Conservation (phyloP, 1,140 invertebrate species). For the Orussus abietinus region DNA sequence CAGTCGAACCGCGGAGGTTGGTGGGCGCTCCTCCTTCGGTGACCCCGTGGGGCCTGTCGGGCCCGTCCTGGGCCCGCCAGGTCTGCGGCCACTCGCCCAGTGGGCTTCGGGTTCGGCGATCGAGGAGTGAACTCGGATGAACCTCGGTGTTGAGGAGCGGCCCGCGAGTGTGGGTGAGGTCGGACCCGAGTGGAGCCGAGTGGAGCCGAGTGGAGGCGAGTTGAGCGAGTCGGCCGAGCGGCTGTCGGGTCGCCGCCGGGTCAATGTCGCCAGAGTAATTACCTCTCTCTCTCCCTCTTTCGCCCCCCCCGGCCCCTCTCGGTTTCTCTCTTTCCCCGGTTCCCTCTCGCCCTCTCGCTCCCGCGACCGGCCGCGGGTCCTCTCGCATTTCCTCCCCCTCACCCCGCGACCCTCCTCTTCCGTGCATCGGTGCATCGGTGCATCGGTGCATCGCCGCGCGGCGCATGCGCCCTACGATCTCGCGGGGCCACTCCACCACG, state of each 20-base stretch:
- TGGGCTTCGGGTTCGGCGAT: constrained; percentile 41
- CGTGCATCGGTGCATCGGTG: neutral
- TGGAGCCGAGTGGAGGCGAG: constrained; percentile 12
- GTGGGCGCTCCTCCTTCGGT: constrained; percentile 13
- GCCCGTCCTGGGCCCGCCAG: constrained; percentile 2
- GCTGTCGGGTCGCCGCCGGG: constrained; percentile 39
- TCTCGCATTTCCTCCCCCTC: constrained; percentile 6
- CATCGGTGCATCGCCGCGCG: neutral
- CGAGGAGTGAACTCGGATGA: constrained; percentile 46
- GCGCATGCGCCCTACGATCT: no score
- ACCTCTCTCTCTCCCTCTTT: constrained; percentile 27
- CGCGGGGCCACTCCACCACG: constrained; percentile 1
- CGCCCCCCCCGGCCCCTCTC: constrained; percentile 6
- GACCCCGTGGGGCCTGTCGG: constrained; percentile 7
- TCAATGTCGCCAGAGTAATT: constrained; percentile 45
- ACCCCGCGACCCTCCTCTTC: constrained; percentile 4
- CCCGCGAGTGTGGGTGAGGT: constrained; percentile 24
- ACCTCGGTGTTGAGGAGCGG: constrained; percentile 20
- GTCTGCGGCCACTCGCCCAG: constrained; percentile 9
- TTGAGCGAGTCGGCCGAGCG: constrained; percentile 14
- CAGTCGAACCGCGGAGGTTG: no score
- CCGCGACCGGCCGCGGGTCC: neutral
- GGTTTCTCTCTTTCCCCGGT: constrained; percentile 9
- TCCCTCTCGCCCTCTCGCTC: constrained; percentile 10
- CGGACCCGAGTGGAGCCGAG: constrained; percentile 25